Conservation (phyloP, 2,113 vertebrate species). For the Lycaon pictus region DNA sequence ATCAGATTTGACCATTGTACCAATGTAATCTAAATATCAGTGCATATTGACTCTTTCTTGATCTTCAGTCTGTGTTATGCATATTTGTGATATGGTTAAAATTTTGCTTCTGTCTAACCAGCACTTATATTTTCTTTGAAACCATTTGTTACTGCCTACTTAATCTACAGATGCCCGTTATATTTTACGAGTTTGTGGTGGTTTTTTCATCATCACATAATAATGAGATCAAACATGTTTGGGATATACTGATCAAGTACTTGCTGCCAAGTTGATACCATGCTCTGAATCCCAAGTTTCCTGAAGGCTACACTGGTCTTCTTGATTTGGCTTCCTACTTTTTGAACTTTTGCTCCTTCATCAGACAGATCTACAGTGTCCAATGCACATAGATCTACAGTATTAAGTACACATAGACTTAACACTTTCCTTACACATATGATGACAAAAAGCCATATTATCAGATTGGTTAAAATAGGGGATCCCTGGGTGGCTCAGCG, state of each 20-base stretch:
- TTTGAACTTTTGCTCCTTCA: conserved; percentile 14
- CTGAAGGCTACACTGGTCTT: conserved; percentile 6
- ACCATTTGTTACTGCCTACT: conserved; percentile 1
- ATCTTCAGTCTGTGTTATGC: neutral
- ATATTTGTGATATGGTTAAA: conserved; percentile 36
- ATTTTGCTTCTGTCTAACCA: conserved; percentile 9
- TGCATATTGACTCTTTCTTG: neutral
- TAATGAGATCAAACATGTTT: conserved; percentile 32
- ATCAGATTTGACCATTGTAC: neutral
- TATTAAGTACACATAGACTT: neutral
- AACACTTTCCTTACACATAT: neutral
- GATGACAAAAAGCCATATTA: conserved; percentile 34
- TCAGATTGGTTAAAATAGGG: neutral
- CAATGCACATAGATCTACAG: neutral
- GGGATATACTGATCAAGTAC: conserved; percentile 20
- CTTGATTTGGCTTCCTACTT: conserved; percentile 25
- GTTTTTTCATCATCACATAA: conserved; percentile 55
- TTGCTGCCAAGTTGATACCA: neutral
- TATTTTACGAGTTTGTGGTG: conserved; percentile 55
- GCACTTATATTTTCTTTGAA: conserved; percentile 4
- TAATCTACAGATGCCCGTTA: conserved; percentile 27
- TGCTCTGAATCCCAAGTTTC: conserved; percentile 24
- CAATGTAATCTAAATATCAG: neutral
- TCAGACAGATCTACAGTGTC: neutral
- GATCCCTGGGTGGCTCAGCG: no score